Conservation (phyloP, 1,140 invertebrate genomes). For the Heliothis virescens region DNA sequence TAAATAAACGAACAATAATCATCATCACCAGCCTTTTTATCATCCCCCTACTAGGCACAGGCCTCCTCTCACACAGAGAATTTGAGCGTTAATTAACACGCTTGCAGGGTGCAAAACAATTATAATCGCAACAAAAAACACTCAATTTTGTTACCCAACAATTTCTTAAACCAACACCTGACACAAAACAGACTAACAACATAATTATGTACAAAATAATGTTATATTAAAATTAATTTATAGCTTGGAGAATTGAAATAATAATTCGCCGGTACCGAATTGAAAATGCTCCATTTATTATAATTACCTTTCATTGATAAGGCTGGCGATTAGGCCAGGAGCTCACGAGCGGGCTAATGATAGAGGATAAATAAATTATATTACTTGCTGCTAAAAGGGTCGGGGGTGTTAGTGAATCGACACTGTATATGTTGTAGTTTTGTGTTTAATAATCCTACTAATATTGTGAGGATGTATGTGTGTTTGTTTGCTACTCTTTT, state of each 20-base stretch:
- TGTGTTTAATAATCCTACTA: no score
- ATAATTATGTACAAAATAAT: background rate
- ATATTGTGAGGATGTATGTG: no score
- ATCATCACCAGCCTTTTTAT: no score
- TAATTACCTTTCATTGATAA: constrained; percentile 21
- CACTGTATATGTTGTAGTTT: background rate
- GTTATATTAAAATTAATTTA: constrained; percentile 25
- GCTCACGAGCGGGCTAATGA: background rate
- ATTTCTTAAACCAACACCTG: background rate
- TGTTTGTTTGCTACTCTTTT: no score
- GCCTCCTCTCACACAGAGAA: no score
- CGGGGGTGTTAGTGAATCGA: background rate
- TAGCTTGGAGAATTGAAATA: constrained; percentile 13
- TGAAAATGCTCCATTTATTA: constrained; percentile 18
- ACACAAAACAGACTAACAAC: background rate
- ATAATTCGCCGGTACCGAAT: background rate
- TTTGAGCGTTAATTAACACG: no score
- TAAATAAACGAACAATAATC: no score
- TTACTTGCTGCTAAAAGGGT: constrained; percentile 17
- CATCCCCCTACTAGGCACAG: no score
- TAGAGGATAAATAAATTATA: constrained; percentile 12
- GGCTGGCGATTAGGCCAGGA: constrained; percentile 1
- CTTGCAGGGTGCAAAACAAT: no score
- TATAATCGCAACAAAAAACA: no score
- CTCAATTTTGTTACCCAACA: no score